Evolutionary conservation across 2,888 invertebrate species (phyloP).

Genomic region (Mesorhabditis spiculigera): DNA sequence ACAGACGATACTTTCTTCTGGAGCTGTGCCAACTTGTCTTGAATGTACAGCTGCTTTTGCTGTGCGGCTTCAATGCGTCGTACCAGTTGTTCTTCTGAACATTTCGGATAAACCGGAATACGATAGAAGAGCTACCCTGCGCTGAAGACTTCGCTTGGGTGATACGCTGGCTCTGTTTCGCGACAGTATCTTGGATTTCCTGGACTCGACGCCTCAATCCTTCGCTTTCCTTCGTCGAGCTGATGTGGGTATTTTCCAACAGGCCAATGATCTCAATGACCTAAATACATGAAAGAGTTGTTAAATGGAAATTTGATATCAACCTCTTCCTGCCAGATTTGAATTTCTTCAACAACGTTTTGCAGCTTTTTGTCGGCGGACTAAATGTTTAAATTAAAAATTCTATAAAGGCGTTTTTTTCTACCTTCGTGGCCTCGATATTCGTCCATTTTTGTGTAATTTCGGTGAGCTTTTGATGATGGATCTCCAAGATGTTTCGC

Average conservation of each 20-base stretch:
- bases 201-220: conserved; percentile 12
- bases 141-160: conserved; percentile 21
- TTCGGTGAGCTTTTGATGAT: conserved; percentile 42
- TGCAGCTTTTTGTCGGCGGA: neutral
- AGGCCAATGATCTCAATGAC: neutral
- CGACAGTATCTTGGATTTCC: conserved; percentile 22
- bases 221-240: conserved; percentile 3
- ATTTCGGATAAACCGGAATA: neutral
- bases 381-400: neutral
- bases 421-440: conserved; percentile 37
- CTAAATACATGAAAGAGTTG: conserved; percentile 1
- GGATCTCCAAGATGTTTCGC: conserved; percentile 36
- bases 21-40: conserved; percentile 22
- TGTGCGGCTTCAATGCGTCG: conserved; percentile 19
- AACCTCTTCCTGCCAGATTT: conserved; percentile 49
- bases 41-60: conserved; percentile 24
- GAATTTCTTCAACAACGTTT: conserved; percentile 39
- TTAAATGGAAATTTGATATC: neutral
- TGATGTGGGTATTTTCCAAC: conserved; percentile 1
- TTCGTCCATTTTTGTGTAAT: conserved; percentile 45
- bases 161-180: conserved; percentile 19
- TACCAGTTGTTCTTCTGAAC: conserved; percentile 17
- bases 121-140: conserved; percentile 11
- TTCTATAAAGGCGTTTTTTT: neutral
- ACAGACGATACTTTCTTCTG: conserved; percentile 19